phyloP scores from a whole-genome alignment of 1,140 invertebrate genomes.

The Asobara japonica region DNA sequence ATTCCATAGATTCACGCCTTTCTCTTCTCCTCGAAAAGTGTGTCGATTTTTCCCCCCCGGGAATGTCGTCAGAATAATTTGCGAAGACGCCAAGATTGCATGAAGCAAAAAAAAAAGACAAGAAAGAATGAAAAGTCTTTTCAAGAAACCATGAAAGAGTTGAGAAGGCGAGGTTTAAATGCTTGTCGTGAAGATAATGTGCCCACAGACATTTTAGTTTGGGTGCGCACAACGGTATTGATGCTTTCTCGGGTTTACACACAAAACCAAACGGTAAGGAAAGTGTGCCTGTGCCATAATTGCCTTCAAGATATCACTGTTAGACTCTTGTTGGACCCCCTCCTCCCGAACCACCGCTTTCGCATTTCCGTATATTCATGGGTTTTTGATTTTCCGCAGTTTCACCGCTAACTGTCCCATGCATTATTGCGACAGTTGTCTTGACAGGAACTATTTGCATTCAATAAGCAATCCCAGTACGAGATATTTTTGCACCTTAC shows the following conservation, averaged over 20 bases:
- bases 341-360: background rate
- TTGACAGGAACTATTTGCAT: too few relatives aligned
- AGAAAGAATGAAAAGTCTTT: background rate
- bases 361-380: background rate
- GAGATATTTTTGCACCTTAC: too few relatives aligned
- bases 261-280: background rate
- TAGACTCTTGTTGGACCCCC: background rate
- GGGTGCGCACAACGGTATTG: constrained; percentile 7
- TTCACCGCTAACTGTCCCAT: background rate
- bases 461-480: too few relatives aligned
- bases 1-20: constrained; percentile 4
- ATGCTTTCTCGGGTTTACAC: constrained; percentile 6
- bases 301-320: background rate
- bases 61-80: constrained; percentile 2
- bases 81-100: too few relatives aligned
- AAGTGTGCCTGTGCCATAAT: background rate
- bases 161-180: constrained; percentile 5
- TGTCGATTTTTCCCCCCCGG: background rate
- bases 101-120: background rate
- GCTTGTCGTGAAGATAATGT: constrained; percentile 11
- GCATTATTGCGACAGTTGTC: too few relatives aligned
- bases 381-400: background rate
- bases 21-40: background rate
- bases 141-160: background rate
- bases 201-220: constrained; percentile 6